phyloP scores from a whole-genome alignment of 92 coral and sea anemone species.

The Heliopora coerulea region DNA sequence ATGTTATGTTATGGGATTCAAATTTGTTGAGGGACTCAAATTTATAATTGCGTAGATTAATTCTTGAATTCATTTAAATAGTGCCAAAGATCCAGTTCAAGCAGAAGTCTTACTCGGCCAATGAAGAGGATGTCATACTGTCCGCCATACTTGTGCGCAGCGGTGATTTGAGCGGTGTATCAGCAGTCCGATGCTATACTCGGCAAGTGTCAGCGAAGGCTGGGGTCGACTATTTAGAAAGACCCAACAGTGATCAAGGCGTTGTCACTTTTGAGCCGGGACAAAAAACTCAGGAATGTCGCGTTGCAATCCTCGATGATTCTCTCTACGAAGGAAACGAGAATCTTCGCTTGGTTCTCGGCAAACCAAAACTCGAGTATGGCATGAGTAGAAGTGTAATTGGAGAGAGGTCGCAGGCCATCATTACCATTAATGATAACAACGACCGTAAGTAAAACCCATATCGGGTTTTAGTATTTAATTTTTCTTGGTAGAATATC shows the following conservation, averaged over 20 bases:
- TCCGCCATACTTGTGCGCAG: slow-evolving; percentile 68
- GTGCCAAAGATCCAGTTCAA: slow-evolving; percentile 84
- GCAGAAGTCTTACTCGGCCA: slow-evolving; percentile 42
- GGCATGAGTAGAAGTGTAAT: slow-evolving; percentile 48
- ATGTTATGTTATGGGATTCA: no score
- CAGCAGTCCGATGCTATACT: slow-evolving; percentile 84
- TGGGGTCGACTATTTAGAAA: slow-evolving; percentile 71
- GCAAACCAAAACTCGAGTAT: slow-evolving; percentile 43
- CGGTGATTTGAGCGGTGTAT: slow-evolving; percentile 70
- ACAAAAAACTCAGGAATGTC: slow-evolving; percentile 68
- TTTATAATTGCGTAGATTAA: no score
- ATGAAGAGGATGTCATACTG: slow-evolving; percentile 60
- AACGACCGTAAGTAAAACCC: slow-evolving; percentile 71
- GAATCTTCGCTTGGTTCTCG: slow-evolving; percentile 64
- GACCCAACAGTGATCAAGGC: slow-evolving; percentile 68
- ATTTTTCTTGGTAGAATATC: no score
- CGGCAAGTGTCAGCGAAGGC: slow-evolving; percentile 79
- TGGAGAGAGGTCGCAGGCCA: slow-evolving; percentile 65
- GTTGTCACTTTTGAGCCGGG: slow-evolving; percentile 72
- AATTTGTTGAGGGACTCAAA: no score
- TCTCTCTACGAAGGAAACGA: slow-evolving; percentile 66
- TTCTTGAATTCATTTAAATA: slow-evolving; percentile 18
- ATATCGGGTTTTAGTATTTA: neutral
- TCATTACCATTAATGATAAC: slow-evolving; percentile 60
- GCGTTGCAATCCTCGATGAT: slow-evolving; percentile 69